These are phyloP conservation scores for Ennomos erosarius DNA, from an alignment of 2,888 invertebrate genomes.

Conservation along the genomic window DNA sequence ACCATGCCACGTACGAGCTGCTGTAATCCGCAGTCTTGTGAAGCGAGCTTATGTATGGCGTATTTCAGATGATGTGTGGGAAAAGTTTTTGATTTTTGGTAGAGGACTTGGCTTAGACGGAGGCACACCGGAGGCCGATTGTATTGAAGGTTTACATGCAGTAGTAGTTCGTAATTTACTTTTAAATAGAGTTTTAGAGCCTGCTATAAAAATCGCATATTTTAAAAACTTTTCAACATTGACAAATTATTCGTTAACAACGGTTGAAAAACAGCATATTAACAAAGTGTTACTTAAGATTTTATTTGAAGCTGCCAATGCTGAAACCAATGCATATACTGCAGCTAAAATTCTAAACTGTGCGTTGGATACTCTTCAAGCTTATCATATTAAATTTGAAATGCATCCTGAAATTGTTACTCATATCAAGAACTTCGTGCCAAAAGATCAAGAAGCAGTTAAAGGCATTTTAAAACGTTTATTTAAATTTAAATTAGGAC, in stretches of 20 bases:
- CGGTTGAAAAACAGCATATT: slow-evolving; percentile 47
- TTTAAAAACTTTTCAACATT: slow-evolving; percentile 53
- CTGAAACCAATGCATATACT: slow-evolving; percentile 23
- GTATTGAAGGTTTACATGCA: slow-evolving; percentile 64
- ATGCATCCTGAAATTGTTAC: slow-evolving; percentile 39
- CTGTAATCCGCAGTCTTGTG: slow-evolving; percentile 63
- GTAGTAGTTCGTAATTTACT: slow-evolving; percentile 58
- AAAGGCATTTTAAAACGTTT: slow-evolving; percentile 46
- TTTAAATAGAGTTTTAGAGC: slow-evolving; percentile 32
- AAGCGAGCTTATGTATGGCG: slow-evolving; percentile 63
- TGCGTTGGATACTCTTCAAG: slow-evolving; percentile 46
- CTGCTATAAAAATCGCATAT: slow-evolving; percentile 48
- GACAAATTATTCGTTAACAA: slow-evolving; percentile 52
- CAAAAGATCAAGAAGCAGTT: slow-evolving; percentile 36
- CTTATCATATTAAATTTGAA: slow-evolving; percentile 46
- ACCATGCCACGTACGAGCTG: slow-evolving; percentile 57
- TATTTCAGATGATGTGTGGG: slow-evolving; percentile 53
- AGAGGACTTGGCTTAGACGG: slow-evolving; percentile 65
- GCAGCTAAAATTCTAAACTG: slow-evolving; percentile 2
- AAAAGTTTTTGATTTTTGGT: slow-evolving; percentile 52
- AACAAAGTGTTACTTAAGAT: slow-evolving; percentile 39
- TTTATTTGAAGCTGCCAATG: slow-evolving; percentile 40
- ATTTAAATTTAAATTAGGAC: slow-evolving; percentile 50
- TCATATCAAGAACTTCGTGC: slow-evolving; percentile 43
- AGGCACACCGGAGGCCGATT: slow-evolving; percentile 46